Evolutionary conservation across 2,797 vertebrate genomes (phyloP), one percentile per base, ranked within the genome.

Genomic region (Taeniopygia guttata): DNA sequence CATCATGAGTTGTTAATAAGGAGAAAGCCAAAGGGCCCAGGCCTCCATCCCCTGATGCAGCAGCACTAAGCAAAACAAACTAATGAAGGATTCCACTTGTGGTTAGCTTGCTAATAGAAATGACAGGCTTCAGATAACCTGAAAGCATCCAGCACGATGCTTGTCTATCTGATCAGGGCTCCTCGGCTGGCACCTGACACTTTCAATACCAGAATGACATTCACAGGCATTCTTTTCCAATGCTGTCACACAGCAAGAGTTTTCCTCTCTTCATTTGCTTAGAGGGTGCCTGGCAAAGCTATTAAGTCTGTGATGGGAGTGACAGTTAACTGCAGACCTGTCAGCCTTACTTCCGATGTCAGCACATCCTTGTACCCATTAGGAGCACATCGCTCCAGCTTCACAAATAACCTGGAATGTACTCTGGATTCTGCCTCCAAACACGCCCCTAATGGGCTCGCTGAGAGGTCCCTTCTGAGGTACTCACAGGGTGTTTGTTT

Each of bases 1-100:
- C 98, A 98, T 99, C 98, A 98, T 98, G 98, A 98, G 98, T 98
- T 97, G 98, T 98, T 99, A 99, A 99, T 99, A 98, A 99, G 98
- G 97, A 98, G 98, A 98, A 97, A 98, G 98, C 97, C 97, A 95
- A 97, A 98, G 98, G 98, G 98, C 97, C 97, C 96, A 84, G 97
- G 97, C 97, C 97, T 97, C 91, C 90, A 88, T 97, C 94, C 97
- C 96, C 93, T 96, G 96, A 92, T 95, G 89, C 98, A 97, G 97
- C 94, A 93, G 93, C 93, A 75, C 95, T 66, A 97, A 97, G 97
- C 97, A 98, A 98, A 97, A 97, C 97, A 97, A 98, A 97, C 98
- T 98, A 98, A 98, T 98, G 98, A 98, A 97, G 97, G 96, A 97
- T 97, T 98, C 97, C 97, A 97, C 97, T 98, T 97, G 97, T 96